These are phyloP conservation scores for Wasmannia auropunctata DNA, from an alignment of 1,140 invertebrate species.

Conservation along the genomic window DNA sequence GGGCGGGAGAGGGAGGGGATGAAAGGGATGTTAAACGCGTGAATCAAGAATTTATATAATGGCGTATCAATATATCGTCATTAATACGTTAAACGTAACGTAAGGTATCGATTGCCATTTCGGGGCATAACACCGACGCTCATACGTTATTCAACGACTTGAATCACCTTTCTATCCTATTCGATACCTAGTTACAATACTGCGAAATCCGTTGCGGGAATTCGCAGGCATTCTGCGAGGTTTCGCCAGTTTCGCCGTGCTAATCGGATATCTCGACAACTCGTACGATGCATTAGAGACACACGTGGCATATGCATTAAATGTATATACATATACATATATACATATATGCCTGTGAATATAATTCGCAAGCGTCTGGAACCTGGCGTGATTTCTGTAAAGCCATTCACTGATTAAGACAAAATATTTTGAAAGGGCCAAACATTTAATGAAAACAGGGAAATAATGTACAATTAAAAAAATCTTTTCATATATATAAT, in stretches of 20 bases:
- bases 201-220: constrained; percentile 1
- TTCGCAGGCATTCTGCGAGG: constrained; percentile 14
- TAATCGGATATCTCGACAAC: constrained; percentile 36
- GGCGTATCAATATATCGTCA: too few species aligned
- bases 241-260: constrained; percentile 9
- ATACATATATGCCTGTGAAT: not conserved
- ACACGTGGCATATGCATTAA: not conserved
- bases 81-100: not conserved
- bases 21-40: not conserved
- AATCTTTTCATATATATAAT: not conserved
- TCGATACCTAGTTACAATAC: constrained; percentile 15
- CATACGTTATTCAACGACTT: constrained; percentile 17
- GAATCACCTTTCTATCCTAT: not conserved
- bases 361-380: not conserved
- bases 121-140: not conserved
- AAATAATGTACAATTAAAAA: not conserved
- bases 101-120: constrained; percentile 16
- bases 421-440: not conserved
- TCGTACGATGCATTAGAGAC: constrained; percentile 38
- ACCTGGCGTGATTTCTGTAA: not conserved
- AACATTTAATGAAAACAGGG: not conserved
- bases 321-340: not conserved
- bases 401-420: not conserved
- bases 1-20: too few species aligned
- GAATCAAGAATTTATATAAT: not conserved